Evolutionary conservation across 2,888 invertebrate genomes (phyloP).

Genomic region (Trilocha varians): DNA sequence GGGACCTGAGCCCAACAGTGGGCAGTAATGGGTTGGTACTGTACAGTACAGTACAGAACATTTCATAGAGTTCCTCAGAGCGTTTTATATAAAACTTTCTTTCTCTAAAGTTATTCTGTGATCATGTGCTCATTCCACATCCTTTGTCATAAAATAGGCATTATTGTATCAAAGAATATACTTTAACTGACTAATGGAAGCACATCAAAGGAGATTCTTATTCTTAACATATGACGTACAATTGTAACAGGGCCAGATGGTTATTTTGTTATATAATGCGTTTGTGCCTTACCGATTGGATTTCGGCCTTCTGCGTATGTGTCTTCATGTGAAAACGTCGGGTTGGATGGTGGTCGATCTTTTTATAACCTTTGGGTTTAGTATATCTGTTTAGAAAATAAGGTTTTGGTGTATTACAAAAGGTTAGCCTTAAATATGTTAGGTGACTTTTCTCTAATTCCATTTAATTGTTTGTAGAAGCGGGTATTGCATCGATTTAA

Average conservation of each 20-base stretch:
- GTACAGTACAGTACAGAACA: too few relatives aligned
- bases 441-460: too few relatives aligned
- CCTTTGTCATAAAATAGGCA: conserved; percentile 1
- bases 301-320: background rate
- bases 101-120: too few relatives aligned
- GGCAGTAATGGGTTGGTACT: too few relatives aligned
- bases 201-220: background rate
- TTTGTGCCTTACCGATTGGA: background rate
- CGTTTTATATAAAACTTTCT: too few relatives aligned
- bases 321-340: background rate
- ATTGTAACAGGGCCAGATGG: background rate
- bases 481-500: too few relatives aligned
- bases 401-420: background rate
- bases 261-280: background rate
- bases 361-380: background rate
- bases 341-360: background rate
- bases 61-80: too few relatives aligned
- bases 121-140: background rate
- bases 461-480: too few relatives aligned
- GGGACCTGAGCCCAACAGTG: too few relatives aligned
- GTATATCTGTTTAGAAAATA: background rate
- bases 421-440: too few relatives aligned
- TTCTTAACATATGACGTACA: background rate
- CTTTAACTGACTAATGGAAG: conserved; percentile 1
- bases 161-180: conserved; percentile 3